Base-by-base conservation (phyloP, 2,797 vertebrate genomes). In the Falco berigora region DNA sequence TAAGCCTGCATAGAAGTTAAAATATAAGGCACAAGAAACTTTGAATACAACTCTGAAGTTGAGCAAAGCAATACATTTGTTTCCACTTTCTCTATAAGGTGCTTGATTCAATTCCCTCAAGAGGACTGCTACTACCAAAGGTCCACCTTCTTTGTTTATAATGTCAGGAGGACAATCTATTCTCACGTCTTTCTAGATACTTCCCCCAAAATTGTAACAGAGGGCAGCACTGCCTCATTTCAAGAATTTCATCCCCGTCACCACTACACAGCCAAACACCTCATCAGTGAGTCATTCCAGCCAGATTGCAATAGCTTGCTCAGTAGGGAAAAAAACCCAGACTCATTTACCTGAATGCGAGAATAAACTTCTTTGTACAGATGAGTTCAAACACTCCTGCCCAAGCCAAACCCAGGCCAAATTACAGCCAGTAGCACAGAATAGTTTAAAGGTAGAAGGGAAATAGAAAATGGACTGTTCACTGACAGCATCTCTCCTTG, bases 291-390 rank as follows among this genome's bases (percentile, higher is more conserved):
- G 32, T 28, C 36, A 4, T 34, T 80, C n/a, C 32, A 66, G 38
- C 2, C 66, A 78, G 50, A 85, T 2, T 22, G 44, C n/a, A 89
- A 59, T 4, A 85, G 30, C 13, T 86, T 62, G 20, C n/a, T 67
- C 24, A 34, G 18, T 0, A 49, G 27, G 59, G 4, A 7, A 71
- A 62, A 67, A 40, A 40, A 2, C 5, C 1, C 12, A 28, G 17
- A 19, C 19, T 27, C 42, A 72, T 59, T 50, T 89, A 71, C 13
- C 75, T 50, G 38, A 91, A 87, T 32, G 15, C 15, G 75, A 69
- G 27, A 24, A 71, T 46, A 66, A 95, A 88, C 20, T 80, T 67
- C 16, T 8, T 32, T 12, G 59, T 22, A 72, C 1, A 15, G 46
- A 53, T 42, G 4, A 64, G 28, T 59, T 87, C 59, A 69, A 92